Base-by-base conservation (phyloP, 2,797 vertebrate genomes). In the Hybognathus amarus region DNA sequence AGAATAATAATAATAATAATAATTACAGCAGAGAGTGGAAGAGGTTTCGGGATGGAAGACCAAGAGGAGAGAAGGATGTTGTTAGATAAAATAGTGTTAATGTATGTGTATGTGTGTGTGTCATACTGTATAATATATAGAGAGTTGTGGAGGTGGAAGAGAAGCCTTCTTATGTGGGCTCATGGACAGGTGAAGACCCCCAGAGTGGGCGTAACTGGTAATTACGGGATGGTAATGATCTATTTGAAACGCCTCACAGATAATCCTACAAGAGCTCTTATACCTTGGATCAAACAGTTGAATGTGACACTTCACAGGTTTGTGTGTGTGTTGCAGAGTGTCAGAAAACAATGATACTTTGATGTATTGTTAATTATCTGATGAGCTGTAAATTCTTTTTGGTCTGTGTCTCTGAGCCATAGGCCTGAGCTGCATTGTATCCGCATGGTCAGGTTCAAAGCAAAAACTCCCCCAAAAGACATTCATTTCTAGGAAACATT, bases 171-270 rank as follows among this genome's bases (percentile, higher is more conserved):
- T 61, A 40, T 24, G 74, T 69, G 81, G 73, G 47, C 81, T 68
- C 47, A 56, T 59, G 74, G 64, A 83, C 2, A 13, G 63, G 50
- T 68, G 68, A 83, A 81, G 80, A 54, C 33, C 71, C 67, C 17
- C 59, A 68, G 84, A 87, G 89, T 85, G 82, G 85, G 84, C 82
- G 88, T 88, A 92, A 91, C 88, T 88, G 90, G 86, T 90, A 89
- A 93, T 95, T 91, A 92, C 89, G 90, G 87, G 87, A 90, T 84
- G 79, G 79, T 94, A 93, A 94, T 91, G 90, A 91, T 91, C 92
- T 91, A 88, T 92, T 92, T 92, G 77, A 59, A 87, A 85, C 76
- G 75, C 67, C 82, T 89, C 90, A 89, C 84, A 82, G 85, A 85
- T 87, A 88, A 85, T 92, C 79, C 85, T 89, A 90, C 85, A 85